Percentiles rank a stretch among this genome's conserved stretches.
Evolutionary conservation across 2,888 invertebrate genomes (phyloP).

Genomic region (Escarpia spicata): DNA sequence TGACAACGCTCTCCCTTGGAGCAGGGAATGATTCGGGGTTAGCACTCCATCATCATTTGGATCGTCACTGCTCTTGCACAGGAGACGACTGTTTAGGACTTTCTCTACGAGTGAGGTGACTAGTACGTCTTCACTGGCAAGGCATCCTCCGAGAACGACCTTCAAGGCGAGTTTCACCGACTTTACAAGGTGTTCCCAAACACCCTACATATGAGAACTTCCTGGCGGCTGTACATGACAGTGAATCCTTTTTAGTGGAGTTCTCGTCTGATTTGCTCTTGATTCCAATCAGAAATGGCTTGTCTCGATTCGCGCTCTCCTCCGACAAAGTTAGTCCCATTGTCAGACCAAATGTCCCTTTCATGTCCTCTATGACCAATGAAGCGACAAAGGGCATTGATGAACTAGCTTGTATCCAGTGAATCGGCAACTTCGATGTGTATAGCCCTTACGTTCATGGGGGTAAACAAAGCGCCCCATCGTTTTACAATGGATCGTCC

Average conservation of each 20-base stretch:
- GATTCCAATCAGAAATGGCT: constrained; percentile 22
- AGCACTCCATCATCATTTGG: constrained; percentile 28
- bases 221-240: constrained; percentile 32
- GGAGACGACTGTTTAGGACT: constrained; percentile 36
- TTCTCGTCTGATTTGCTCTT: constrained; percentile 18
- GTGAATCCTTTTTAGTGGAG: neutral
- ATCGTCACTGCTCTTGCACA: constrained; percentile 36
- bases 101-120: constrained; percentile 36
- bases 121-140: constrained; percentile 34
- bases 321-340: constrained; percentile 35
- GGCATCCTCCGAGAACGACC: neutral
- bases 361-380: constrained; percentile 21
- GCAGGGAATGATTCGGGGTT: too few relatives aligned
- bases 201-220: constrained; percentile 29
- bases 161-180: too few relatives aligned
- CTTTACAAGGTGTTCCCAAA: constrained; percentile 38
- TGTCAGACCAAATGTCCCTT: constrained; percentile 26
- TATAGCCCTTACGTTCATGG: too few relatives aligned
- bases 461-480: too few relatives aligned
- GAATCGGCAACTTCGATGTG: neutral
- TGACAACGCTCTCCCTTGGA: too few relatives aligned
- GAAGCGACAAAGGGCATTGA: constrained; percentile 30
- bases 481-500: too few relatives aligned
- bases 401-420: constrained; percentile 23
- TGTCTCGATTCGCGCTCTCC: constrained; percentile 26